phyloP scores from a whole-genome alignment of 2,797 vertebrate genomes.

The Epinephelus awoara region DNA sequence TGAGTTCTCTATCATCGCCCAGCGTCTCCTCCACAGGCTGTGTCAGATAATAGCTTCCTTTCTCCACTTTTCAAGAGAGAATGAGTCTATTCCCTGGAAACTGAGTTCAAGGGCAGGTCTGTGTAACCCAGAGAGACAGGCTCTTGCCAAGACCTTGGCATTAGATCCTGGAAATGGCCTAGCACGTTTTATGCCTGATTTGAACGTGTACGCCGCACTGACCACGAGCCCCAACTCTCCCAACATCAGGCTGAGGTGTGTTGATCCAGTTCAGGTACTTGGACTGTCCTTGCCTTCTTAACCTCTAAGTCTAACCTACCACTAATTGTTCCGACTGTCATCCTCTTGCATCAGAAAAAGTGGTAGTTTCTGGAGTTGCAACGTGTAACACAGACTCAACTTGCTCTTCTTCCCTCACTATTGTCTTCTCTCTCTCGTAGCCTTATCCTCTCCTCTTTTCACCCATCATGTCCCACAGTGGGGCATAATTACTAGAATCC shows the following conservation, averaged over 20 bases:
- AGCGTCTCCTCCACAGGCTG: conserved; percentile 75
- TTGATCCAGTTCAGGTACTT: conserved; percentile 72
- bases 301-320: conserved; percentile 56
- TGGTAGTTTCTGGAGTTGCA: conserved; percentile 37
- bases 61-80: conserved; percentile 86
- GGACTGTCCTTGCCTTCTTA: conserved; percentile 72
- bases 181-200: conserved; percentile 76
- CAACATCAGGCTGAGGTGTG: conserved; percentile 65
- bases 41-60: conserved; percentile 84
- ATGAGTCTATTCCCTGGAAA: conserved; percentile 85
- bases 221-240: conserved; percentile 73
- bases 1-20: conserved; percentile 76
- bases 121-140: conserved; percentile 79
- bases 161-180: conserved; percentile 78
- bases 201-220: conserved; percentile 67
- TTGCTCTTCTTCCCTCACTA: conserved; percentile 23
- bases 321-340: conserved; percentile 63
- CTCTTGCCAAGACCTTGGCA: conserved; percentile 83
- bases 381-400: background rate
- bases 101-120: conserved; percentile 88
- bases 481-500: conserved; percentile 84
- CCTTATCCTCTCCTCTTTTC: conserved; percentile 70
- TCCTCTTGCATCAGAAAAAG: conserved; percentile 69
- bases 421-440: conserved; percentile 52
- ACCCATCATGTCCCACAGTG: conserved; percentile 84